phyloP scores from a whole-genome alignment of 2,797 vertebrate species.

The Graptemys geographica region DNA sequence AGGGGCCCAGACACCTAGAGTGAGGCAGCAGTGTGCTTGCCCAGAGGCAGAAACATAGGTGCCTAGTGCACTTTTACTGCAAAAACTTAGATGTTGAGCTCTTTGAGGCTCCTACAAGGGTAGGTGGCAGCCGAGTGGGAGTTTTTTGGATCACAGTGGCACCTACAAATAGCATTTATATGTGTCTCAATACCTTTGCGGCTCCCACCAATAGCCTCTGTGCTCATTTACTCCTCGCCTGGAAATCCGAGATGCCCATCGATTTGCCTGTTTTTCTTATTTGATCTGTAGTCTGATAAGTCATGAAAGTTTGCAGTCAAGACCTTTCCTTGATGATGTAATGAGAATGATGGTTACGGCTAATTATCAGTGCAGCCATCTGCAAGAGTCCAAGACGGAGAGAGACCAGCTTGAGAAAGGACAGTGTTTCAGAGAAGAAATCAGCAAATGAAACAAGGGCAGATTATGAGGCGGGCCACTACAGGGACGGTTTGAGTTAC shows the following conservation, averaged over 20 bases:
- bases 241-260: not conserved
- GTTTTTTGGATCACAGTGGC: not conserved
- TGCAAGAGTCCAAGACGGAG: not conserved
- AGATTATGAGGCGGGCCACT: not conserved
- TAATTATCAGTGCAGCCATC: not conserved
- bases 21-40: not conserved
- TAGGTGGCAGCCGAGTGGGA: not conserved
- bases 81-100: not conserved
- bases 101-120: not conserved
- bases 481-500: not conserved
- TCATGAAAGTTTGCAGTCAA: not conserved
- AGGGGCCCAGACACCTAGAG: not conserved
- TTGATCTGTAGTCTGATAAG: not conserved
- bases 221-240: not conserved
- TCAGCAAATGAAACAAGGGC: not conserved
- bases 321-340: not conserved
- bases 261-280: not conserved
- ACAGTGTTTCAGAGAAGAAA: accelerated
- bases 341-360: not conserved
- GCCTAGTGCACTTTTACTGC: not conserved
- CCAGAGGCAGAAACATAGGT: not conserved
- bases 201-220: not conserved
- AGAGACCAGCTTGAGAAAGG: not conserved
- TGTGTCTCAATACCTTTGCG: not conserved
- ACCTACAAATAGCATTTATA: not conserved